Conservation (phyloP, 2,888 invertebrate genomes). For the Cheilosia grossa region DNA sequence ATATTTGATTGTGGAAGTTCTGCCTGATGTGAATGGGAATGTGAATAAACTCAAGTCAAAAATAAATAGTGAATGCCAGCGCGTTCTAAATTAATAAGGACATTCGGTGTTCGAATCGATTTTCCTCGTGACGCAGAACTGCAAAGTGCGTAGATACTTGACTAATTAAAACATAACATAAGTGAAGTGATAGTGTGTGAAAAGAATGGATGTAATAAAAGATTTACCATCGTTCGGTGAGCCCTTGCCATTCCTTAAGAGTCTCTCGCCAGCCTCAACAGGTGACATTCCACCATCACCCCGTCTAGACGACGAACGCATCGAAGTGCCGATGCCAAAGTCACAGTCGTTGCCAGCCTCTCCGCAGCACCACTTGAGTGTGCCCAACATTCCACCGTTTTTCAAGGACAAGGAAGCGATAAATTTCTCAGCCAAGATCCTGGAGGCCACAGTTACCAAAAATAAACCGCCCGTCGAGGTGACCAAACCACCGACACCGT, state of each 20-base stretch:
- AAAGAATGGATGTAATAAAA: constrained; percentile 68
- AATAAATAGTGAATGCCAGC: constrained; percentile 1
- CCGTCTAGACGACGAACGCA: constrained; percentile 76
- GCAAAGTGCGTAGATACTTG: constrained; percentile 17
- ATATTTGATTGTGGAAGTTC: constrained; percentile 25
- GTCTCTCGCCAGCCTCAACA: constrained; percentile 71
- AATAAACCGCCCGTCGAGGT: constrained; percentile 45
- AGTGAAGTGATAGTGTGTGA: constrained; percentile 3
- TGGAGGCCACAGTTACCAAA: constrained; percentile 34
- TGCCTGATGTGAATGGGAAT: constrained; percentile 14
- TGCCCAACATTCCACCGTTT: constrained; percentile 70
- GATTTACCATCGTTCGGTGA: constrained; percentile 71
- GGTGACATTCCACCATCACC: constrained; percentile 80
- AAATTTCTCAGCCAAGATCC: constrained; percentile 52
- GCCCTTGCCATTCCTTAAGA: constrained; percentile 65
- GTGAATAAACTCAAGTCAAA: constrained; percentile 50
- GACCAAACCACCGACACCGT: constrained; percentile 43
- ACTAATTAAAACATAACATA: not conserved
- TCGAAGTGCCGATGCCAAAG: constrained; percentile 78
- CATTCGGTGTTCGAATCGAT: constrained; percentile 24
- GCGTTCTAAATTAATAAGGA: constrained; percentile 17
- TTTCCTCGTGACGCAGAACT: constrained; percentile 7
- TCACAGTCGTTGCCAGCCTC: constrained; percentile 81
- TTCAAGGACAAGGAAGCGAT: constrained; percentile 63
- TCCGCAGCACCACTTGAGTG: constrained; percentile 76